Base-by-base conservation (phyloP, 2,797 vertebrate genomes). In the Catharus ustulatus region DNA sequence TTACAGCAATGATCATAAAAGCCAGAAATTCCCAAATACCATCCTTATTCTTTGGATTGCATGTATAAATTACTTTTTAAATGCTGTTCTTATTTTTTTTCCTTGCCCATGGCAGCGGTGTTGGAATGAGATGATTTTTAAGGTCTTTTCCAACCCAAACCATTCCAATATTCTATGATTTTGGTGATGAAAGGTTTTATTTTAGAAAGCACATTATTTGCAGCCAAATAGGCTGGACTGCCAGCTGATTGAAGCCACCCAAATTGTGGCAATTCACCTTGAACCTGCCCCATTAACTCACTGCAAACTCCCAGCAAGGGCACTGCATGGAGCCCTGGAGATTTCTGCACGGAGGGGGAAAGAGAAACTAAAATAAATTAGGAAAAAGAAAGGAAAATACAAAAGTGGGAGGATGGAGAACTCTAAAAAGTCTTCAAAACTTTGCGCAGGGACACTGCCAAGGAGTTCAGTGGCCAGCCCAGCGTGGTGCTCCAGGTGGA, bases 241-340 rank as follows among this genome's bases (percentile, higher is more conserved):
- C 61, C 42, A 62, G 68, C 32, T 61, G 67, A 59, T 1, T 1
- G 3, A 77, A 68, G 84, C 72, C 61, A 54, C 58, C 64, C 48
- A 83, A 34, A 52, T 49, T 59, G 46, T 8, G 29, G 71, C 51
- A 29, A 38, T 58, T 80, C 51, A 62, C 73, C 64, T 54, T 4
- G 48, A 77, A 55, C 48, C 68, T 55, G 23, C 20, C 54, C 51
- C 42, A 6, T 36, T 19, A 30, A 64, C 57, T 74, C 22, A 18
- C 8, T 14, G 38, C 26, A 24, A 81, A 62, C 45, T n/a, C 43
- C n/a, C 18, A 38, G 34, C 42, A 54, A 67, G 61, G 80, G 62
- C 17, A 26, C 20, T 4, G 43, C 81, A n/a, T 1, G 34, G 22
- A 91, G 34, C 21, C 15, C 6, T 1, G 0, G 24, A 0, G 5